Conservation (phyloP, 2,113 vertebrate species). For the Arothron firmamentum region DNA sequence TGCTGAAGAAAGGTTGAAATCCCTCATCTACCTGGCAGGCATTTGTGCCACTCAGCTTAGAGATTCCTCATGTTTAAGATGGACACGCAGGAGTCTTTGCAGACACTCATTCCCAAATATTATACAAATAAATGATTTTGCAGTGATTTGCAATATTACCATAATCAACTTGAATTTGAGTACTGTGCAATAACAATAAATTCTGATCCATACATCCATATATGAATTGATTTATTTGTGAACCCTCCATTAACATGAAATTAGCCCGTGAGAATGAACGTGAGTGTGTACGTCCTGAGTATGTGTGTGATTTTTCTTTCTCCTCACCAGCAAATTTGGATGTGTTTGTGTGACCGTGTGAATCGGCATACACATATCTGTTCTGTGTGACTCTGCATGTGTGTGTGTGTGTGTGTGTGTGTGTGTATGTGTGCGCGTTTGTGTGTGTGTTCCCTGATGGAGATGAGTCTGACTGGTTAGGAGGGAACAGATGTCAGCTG, state of each 20-base stretch:
- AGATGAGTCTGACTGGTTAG: slow-evolving; percentile 92
- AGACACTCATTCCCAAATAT: slow-evolving; percentile 42
- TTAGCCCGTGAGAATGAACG: slow-evolving; percentile 27
- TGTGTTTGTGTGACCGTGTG: slow-evolving; percentile 29
- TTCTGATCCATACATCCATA: neutral
- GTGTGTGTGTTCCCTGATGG: slow-evolving; percentile 79
- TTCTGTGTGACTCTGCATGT: slow-evolving; percentile 49
- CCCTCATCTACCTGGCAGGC: slow-evolving; percentile 40
- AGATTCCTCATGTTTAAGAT: slow-evolving; percentile 71
- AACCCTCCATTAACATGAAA: slow-evolving; percentile 46
- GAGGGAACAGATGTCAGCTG: slow-evolving; percentile 95
- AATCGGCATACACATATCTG: slow-evolving; percentile 40
- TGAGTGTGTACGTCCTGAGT: slow-evolving; percentile 12
- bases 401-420: slow-evolving; percentile 50
- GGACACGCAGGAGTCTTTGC: slow-evolving; percentile 45
- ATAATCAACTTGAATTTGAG: slow-evolving; percentile 6
- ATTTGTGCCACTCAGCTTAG: slow-evolving; percentile 60
- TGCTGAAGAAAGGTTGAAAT: slow-evolving; percentile 55
- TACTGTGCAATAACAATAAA: too few relatives aligned
- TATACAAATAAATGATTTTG: slow-evolving; percentile 54
- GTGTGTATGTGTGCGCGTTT: slow-evolving; percentile 47
- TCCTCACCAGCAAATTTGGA: slow-evolving; percentile 22
- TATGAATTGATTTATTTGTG: slow-evolving; percentile 25
- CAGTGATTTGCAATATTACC: slow-evolving; percentile 44
- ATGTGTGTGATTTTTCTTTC: neutral